Base-by-base conservation (phyloP, 53 echinoderm and acorn worm species). In the Temnopleurus reevesii region DNA sequence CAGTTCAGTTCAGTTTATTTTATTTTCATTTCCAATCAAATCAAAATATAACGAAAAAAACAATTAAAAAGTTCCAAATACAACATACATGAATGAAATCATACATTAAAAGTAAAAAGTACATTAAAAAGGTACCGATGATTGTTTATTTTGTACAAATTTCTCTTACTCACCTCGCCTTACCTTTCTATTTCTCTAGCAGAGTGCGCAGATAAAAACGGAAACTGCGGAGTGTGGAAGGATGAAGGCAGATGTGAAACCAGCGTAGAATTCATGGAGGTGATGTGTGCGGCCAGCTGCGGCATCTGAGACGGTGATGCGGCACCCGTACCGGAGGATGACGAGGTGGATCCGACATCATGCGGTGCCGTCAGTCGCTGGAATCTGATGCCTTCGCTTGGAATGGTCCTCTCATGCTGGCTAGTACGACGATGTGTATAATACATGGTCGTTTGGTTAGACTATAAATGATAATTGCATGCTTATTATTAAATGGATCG, bases 201-300 rank as follows among this genome's bases (percentile, higher is more conserved):
- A n/a, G 71, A 64, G 38, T 87, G 88, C 53, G 36, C 35, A 3
- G 88, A 87, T 35, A 18, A 31, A 7, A 87, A 65, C 53, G 88
- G 49, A 1, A 87, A 65, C 71, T 65, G 66, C 66, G 88, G 28
- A 15, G 9, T 87, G 19, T 87, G 88, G 88, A 66, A 41, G 66
- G 34, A n/a, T 1, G 71, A 66, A 49, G 88, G 88, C 33, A 63
- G 18, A 10, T 87, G 88, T 31, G 88, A 87, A 35, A 38, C 35
- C 8, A 87, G 54, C 71, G 30, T 30, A 25, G 51, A 47, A 6
- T 87, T 46, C 66, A 66, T 65, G 88, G 24, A 45, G 1, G 8
- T 15, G 7, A 87, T 71, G 88, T 87, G 88, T 51, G 65, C 88
- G 46, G 88, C 88, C 2, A 87, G 88, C 71, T 87, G 88, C 88